These are phyloP conservation scores for Amazona vittata DNA, from an alignment of 2,113 vertebrate species.

Conservation along the genomic window DNA sequence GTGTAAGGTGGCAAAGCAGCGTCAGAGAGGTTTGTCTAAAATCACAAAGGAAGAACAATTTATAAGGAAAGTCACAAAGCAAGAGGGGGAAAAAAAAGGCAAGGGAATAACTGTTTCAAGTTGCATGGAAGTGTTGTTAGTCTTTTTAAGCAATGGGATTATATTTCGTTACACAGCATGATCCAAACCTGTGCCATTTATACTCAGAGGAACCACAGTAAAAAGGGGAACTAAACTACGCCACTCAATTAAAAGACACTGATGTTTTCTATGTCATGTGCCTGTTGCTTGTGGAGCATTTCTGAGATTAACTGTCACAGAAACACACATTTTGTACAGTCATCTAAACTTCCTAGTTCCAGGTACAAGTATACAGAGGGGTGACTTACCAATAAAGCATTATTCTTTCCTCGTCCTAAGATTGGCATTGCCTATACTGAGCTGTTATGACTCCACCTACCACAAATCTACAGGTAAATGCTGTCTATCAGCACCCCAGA, in stretches of 20 bases:
- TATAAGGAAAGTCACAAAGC: background rate
- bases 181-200: background rate
- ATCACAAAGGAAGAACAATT: conserved; percentile 17
- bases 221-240: background rate
- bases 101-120: background rate
- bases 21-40: conserved; percentile 75
- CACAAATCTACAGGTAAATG: background rate
- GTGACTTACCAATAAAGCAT: background rate
- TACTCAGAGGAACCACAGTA: background rate
- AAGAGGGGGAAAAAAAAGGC: background rate
- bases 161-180: background rate
- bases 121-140: background rate
- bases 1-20: conserved; percentile 64
- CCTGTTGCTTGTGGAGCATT: background rate
- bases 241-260: background rate
- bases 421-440: background rate
- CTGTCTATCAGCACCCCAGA: background rate
- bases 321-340: background rate
- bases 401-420: background rate
- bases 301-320: background rate
- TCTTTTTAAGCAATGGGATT: background rate
- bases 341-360: background rate
- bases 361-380: background rate
- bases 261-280: background rate
- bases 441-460: background rate